These are phyloP conservation scores for Drosophila ambigua DNA, from an alignment of 1,140 invertebrate species.

Conservation along the genomic window DNA sequence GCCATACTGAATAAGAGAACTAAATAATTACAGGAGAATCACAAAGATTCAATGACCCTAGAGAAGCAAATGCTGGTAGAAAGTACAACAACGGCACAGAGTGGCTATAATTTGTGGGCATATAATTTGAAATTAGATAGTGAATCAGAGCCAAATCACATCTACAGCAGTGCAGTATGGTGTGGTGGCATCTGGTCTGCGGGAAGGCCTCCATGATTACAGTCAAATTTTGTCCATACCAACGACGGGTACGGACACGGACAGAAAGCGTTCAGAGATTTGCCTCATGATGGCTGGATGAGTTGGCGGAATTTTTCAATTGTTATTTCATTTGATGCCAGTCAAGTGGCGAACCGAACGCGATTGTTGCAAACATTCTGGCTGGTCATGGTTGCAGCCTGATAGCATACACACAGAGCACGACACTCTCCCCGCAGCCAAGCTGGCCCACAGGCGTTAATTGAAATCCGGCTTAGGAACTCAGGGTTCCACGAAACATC, in stretches of 20 bases:
- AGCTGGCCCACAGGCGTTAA: constrained; percentile 55
- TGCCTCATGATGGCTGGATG: constrained; percentile 20
- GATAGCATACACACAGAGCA: background rate
- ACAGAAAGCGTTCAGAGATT: background rate
- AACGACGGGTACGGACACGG: too few species aligned
- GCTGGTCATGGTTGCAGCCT: constrained; percentile 40
- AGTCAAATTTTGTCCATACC: background rate
- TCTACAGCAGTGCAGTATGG: too few species aligned
- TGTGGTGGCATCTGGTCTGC: too few species aligned
- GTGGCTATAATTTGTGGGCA: too few species aligned
- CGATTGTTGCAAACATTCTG: constrained; percentile 38
- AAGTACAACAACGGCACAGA: too few species aligned
- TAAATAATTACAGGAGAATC: too few species aligned
- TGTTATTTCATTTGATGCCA: constrained; percentile 40
- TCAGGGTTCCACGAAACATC: constrained; percentile 24
- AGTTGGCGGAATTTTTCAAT: constrained; percentile 51
- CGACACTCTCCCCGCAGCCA: background rate
- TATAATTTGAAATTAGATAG: too few species aligned
- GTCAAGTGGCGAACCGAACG: constrained; percentile 36
- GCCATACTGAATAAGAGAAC: too few species aligned
- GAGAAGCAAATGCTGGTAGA: too few species aligned
- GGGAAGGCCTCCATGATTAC: too few species aligned
- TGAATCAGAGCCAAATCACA: too few species aligned
- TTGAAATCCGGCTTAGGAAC: constrained; percentile 67
- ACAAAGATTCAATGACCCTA: too few species aligned